Conservation (phyloP, 2,113 vertebrate genomes). For the Labeo catla region DNA sequence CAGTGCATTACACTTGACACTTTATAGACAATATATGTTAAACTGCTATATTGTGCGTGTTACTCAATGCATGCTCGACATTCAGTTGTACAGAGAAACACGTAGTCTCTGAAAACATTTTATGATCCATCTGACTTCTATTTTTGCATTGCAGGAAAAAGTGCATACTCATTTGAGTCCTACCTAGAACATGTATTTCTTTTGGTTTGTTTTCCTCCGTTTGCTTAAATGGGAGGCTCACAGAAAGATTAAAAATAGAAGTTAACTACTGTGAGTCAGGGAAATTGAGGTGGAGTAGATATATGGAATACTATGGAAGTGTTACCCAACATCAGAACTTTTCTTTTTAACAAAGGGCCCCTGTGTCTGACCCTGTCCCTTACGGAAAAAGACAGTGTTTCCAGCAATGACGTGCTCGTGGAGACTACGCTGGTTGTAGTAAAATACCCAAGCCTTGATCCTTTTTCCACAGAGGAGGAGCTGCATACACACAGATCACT, state of each 20-base stretch:
- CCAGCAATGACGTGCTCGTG: constrained; percentile 1
- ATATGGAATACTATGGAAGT: constrained; percentile 37
- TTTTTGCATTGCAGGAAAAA: constrained; percentile 37
- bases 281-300: constrained; percentile 14
- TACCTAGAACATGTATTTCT: neutral
- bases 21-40: neutral
- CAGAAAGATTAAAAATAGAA: neutral
- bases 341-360: constrained; percentile 37
- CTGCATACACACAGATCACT: constrained; percentile 7
- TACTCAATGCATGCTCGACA: neutral
- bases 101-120: neutral
- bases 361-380: constrained; percentile 49
- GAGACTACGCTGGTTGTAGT: constrained; percentile 13
- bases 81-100: neutral
- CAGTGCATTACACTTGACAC: constrained; percentile 11
- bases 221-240: neutral
- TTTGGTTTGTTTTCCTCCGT: constrained; percentile 2
- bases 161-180: constrained; percentile 12
- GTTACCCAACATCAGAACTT: constrained; percentile 5
- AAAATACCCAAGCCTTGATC: constrained; percentile 25
- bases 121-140: neutral
- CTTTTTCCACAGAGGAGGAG: constrained; percentile 15
- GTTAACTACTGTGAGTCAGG: neutral
- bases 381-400: neutral
- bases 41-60: neutral